These are phyloP conservation scores for Gambusia yucatana DNA, from an alignment of 2,797 vertebrate genomes.

Conservation along the genomic window DNA sequence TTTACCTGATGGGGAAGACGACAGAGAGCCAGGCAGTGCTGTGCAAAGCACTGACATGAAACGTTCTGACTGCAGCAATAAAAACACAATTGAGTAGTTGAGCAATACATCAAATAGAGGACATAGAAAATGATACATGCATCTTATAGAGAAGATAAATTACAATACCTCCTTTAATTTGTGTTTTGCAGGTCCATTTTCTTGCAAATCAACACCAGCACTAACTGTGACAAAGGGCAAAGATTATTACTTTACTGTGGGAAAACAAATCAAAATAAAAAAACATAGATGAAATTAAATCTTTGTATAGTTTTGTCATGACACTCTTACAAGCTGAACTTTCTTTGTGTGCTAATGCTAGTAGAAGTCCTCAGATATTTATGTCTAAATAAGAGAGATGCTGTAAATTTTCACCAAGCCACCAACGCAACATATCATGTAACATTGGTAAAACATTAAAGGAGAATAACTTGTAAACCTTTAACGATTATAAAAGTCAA, in stretches of 20 bases:
- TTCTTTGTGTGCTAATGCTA: neutral
- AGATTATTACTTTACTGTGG: neutral
- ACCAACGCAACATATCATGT: neutral
- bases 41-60: conserved; percentile 63
- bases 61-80: conserved; percentile 46
- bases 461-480: neutral
- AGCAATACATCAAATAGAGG: neutral
- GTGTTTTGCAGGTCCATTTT: conserved; percentile 18
- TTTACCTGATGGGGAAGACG: conserved; percentile 66
- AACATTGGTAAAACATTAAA: neutral
- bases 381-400: neutral
- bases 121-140: neutral
- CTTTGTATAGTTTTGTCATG: neutral
- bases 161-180: conserved; percentile 48
- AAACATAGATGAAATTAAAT: neutral
- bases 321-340: neutral
- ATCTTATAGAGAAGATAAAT: neutral
- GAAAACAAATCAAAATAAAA: neutral
- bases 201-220: neutral
- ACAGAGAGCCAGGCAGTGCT: conserved; percentile 11
- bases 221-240: conserved; percentile 35
- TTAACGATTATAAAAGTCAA: neutral
- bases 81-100: neutral
- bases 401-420: neutral
- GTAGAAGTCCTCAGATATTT: conserved; percentile 7